Evolutionary conservation across 2,888 invertebrate species (phyloP).

Genomic region (Phasia obesa): DNA sequence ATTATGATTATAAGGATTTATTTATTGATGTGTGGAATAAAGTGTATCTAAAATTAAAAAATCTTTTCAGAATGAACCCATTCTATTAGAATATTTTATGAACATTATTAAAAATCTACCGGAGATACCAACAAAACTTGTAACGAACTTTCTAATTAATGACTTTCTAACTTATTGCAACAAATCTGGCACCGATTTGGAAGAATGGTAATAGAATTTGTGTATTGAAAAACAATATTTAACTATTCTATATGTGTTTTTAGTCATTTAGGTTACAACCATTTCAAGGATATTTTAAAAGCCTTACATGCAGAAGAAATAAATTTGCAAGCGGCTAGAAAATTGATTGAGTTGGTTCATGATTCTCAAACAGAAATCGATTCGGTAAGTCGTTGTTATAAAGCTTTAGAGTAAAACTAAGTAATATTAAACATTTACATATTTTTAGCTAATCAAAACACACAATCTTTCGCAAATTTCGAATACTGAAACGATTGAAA

Average conservation of each 20-base stretch:
- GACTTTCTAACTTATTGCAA: slow-evolving; percentile 87
- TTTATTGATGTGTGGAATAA: no score
- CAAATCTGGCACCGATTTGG: slow-evolving; percentile 85
- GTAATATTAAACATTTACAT: slow-evolving; percentile 4
- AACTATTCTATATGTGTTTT: neutral
- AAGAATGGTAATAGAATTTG: slow-evolving; percentile 84
- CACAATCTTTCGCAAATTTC: slow-evolving; percentile 87
- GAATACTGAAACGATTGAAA: slow-evolving; percentile 84
- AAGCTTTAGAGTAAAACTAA: neutral
- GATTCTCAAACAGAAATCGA: slow-evolving; percentile 81
- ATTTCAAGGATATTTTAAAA: slow-evolving; percentile 86
- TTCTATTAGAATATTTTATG: slow-evolving; percentile 83
- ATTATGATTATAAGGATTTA: no score
- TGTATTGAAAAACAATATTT: neutral
- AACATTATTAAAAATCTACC: slow-evolving; percentile 83
- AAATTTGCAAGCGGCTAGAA: slow-evolving; percentile 85
- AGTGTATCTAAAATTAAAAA: neutral
- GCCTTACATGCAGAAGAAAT: slow-evolving; percentile 85
- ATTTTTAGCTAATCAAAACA: slow-evolving; percentile 84
- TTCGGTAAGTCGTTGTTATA: slow-evolving; percentile 73
- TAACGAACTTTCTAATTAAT: slow-evolving; percentile 88
- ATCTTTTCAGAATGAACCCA: slow-evolving; percentile 84
- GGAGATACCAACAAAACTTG: slow-evolving; percentile 84
- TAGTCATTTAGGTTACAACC: slow-evolving; percentile 83
- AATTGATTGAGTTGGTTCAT: slow-evolving; percentile 83